phyloP scores from a whole-genome alignment of 2,888 invertebrate species.

The Cremastinae sp. region DNA sequence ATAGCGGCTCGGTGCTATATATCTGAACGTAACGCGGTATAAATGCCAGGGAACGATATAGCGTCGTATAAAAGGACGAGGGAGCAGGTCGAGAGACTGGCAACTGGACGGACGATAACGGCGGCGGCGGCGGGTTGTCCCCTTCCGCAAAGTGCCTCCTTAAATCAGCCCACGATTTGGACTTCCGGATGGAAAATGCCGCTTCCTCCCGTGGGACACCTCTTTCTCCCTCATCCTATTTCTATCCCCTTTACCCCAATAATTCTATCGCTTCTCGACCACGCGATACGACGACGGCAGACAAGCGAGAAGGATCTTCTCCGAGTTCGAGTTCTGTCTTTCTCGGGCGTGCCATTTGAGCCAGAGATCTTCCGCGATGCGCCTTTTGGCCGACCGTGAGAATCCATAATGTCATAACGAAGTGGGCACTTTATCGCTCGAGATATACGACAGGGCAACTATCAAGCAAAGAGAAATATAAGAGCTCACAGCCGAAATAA shows the following conservation, averaged over 20 bases:
- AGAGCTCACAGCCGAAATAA: conserved; percentile 17
- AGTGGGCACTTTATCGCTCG: conserved; percentile 53
- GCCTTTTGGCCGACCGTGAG: conserved; percentile 53
- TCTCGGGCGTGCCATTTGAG: not conserved
- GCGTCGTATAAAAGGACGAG: conserved; percentile 19
- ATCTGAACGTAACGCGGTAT: conserved; percentile 27
- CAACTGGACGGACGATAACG: conserved; percentile 46
- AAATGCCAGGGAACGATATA: conserved; percentile 31
- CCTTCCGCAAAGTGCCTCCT: conserved; percentile 55
- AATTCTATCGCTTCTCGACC: conserved; percentile 31
- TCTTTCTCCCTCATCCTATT: conserved; percentile 20
- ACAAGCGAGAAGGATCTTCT: not conserved
- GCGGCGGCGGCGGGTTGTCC: conserved; percentile 10
- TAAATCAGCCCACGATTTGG: conserved; percentile 59
- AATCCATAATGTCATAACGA: conserved; percentile 61
- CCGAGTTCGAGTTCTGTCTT: conserved; percentile 12
- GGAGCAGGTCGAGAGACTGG: conserved; percentile 8
- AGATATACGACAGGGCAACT: conserved; percentile 26
- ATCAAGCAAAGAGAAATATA: conserved; percentile 18
- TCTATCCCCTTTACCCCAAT: conserved; percentile 21
- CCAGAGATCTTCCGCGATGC: not conserved
- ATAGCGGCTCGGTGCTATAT: conserved; percentile 16
- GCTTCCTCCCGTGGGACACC: conserved; percentile 53
- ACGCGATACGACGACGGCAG: not conserved
- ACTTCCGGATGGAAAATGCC: conserved; percentile 57